A percentile compares a stretch with the other conserved stretches of the same genome.
These are phyloP conservation scores for Aldabrachelys gigantea DNA, from an alignment of 2,113 vertebrate species.

Conservation along the genomic window DNA sequence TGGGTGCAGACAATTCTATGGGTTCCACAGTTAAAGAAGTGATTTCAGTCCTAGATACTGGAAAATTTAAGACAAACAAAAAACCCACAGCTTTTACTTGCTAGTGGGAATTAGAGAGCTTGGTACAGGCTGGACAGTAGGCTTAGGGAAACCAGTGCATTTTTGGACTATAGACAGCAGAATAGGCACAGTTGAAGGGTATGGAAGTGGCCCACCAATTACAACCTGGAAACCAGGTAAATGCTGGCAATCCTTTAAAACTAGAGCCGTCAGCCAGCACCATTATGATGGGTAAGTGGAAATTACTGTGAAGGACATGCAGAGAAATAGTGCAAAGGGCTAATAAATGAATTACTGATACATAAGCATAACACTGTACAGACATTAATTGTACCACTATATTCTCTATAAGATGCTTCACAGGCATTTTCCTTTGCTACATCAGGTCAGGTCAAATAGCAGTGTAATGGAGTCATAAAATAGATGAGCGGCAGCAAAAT, in stretches of 20 bases:
- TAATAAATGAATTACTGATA: not conserved
- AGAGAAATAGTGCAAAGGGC: not conserved
- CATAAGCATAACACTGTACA: not conserved
- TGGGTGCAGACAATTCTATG: not conserved
- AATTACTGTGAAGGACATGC: not conserved
- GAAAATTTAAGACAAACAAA: not conserved
- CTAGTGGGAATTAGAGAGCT: not conserved
- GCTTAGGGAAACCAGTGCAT: not conserved
- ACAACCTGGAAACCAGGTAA: not conserved
- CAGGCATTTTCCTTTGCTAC: not conserved
- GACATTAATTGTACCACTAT: not conserved
- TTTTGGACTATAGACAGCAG: not conserved
- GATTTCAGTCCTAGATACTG: not conserved
- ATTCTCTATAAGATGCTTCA: not conserved
- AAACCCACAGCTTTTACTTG: not conserved
- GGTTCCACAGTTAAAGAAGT: not conserved
- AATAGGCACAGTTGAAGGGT: not conserved
- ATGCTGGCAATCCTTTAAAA: not conserved
- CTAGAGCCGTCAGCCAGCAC: not conserved
- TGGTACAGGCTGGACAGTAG: not conserved
- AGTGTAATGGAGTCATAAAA: not conserved
- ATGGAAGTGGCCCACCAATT: not conserved
- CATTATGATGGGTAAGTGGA: not conserved
- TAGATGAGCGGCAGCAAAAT: slow-evolving; percentile 11
- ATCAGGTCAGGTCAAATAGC: not conserved